phyloP scores from a whole-genome alignment of 2,888 invertebrate genomes.

The Brenthis ino region DNA sequence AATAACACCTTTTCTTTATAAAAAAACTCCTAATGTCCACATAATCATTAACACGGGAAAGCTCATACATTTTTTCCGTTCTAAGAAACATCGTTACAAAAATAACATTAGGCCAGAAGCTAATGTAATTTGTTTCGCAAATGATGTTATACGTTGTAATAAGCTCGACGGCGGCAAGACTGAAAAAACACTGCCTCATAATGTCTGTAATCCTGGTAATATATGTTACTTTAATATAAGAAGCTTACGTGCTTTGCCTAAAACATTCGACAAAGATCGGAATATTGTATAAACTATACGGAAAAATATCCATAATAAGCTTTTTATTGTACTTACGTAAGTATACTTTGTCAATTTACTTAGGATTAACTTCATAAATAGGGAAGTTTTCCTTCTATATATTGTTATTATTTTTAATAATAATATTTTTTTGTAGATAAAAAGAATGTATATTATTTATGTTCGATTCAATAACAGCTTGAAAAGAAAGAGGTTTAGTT shows the following conservation, averaged over 20 bases:
- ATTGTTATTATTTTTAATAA: too few relatives aligned
- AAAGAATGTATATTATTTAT: too few relatives aligned
- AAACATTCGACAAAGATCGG: constrained; percentile 52
- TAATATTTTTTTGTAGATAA: too few relatives aligned
- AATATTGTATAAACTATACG: constrained; percentile 11
- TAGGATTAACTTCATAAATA: too few relatives aligned
- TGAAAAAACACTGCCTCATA: constrained; percentile 38
- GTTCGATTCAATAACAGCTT: too few relatives aligned
- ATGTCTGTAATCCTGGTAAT: constrained; percentile 38
- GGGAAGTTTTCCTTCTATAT: too few relatives aligned
- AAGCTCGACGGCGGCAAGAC: constrained; percentile 36
- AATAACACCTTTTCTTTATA: constrained; percentile 13
- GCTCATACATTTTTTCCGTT: constrained; percentile 42
- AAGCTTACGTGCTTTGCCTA: constrained; percentile 44
- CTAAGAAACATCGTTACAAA: constrained; percentile 45
- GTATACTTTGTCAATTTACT: too few relatives aligned
- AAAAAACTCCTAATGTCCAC: constrained; percentile 31
- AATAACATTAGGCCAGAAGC: constrained; percentile 41
- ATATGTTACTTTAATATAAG: constrained; percentile 38
- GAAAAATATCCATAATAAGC: neutral
- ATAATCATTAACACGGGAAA: constrained; percentile 42
- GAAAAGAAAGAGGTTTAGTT: too few relatives aligned
- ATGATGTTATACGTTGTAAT: constrained; percentile 51
- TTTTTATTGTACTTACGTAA: neutral
- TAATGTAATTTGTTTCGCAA: constrained; percentile 66